phyloP scores from a whole-genome alignment of 1,140 invertebrate genomes.

The Drosophila orosa region DNA sequence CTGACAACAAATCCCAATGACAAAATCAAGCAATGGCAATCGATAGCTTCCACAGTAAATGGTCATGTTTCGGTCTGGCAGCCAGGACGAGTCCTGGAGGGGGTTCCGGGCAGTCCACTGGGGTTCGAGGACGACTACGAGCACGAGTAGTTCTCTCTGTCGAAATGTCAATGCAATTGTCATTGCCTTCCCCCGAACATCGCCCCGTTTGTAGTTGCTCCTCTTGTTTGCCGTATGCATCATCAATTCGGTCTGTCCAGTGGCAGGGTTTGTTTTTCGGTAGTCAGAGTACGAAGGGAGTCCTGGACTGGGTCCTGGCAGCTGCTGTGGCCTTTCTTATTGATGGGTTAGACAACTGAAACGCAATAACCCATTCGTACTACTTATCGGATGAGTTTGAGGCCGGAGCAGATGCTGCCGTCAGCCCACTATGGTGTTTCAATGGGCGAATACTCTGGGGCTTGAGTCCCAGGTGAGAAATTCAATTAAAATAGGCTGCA shows the following conservation, averaged over 20 bases:
- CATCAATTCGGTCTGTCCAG: constrained; percentile 68
- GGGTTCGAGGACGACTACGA: constrained; percentile 13
- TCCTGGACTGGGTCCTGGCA: constrained; percentile 12
- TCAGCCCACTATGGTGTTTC: background rate
- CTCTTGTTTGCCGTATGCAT: constrained; percentile 74
- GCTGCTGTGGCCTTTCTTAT: constrained; percentile 56
- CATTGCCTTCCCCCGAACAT: constrained; percentile 43
- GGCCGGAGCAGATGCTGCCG: constrained; percentile 2
- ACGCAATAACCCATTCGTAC: constrained; percentile 68
- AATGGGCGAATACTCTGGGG: background rate
- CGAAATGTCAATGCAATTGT: constrained; percentile 79
- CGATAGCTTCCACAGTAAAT: constrained; percentile 70
- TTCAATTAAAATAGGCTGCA: background rate
- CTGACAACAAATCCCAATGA: constrained; percentile 81
- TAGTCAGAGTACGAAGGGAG: background rate
- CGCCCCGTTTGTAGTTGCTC: constrained; percentile 28
- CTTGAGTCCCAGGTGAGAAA: background rate
- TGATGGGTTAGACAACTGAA: constrained; percentile 64
- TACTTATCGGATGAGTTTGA: constrained; percentile 46
- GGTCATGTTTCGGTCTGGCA: constrained; percentile 78
- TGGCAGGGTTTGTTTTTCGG: constrained; percentile 27
- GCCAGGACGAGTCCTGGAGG: constrained; percentile 31
- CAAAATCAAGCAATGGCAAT: constrained; percentile 81
- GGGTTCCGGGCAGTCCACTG: constrained; percentile 10
- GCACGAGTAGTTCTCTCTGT: constrained; percentile 44